Conservation (phyloP, 2,888 invertebrate genomes). For the Cryptosula pallasiana region DNA sequence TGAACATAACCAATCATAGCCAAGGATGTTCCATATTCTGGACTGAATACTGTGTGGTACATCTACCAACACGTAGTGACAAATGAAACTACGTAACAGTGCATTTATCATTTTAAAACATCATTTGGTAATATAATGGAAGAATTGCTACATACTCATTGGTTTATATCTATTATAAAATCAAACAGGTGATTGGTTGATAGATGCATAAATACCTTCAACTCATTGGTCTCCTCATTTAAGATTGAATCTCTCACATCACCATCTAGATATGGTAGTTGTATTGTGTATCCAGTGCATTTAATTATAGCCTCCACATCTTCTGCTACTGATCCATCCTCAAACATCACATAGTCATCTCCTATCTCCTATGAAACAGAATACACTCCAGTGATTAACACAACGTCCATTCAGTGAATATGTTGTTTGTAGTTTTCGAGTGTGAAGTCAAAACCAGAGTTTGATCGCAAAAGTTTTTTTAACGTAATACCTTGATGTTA, state of each 20-base stretch:
- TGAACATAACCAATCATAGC: constrained; percentile 49
- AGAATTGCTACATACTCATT: too few species aligned
- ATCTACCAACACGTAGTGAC: too few species aligned
- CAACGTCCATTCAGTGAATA: too few species aligned
- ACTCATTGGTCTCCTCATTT: constrained; percentile 35
- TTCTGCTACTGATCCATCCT: constrained; percentile 38
- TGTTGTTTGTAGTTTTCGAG: too few species aligned
- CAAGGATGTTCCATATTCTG: constrained; percentile 38
- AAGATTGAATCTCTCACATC: constrained; percentile 33
- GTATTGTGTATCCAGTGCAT: constrained; percentile 48
- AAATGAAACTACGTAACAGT: too few species aligned
- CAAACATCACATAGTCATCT: constrained; percentile 38
- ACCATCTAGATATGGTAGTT: constrained; percentile 40
- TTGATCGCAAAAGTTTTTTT: too few species aligned
- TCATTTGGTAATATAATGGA: too few species aligned
- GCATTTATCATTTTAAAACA: too few species aligned
- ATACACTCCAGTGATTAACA: too few species aligned
- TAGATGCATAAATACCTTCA: constrained; percentile 33
- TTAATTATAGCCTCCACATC: constrained; percentile 40
- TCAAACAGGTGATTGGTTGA: too few species aligned
- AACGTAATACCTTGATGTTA: constrained; percentile 43
- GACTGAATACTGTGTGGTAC: constrained; percentile 46
- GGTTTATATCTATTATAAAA: too few species aligned
- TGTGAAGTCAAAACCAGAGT: too few species aligned
- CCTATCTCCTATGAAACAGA: constrained; percentile 36